Evolutionary conservation across 2,113 vertebrate genomes (phyloP), one percentile per base, ranked within the genome.

Genomic region (Montifringilla adamsi): DNA sequence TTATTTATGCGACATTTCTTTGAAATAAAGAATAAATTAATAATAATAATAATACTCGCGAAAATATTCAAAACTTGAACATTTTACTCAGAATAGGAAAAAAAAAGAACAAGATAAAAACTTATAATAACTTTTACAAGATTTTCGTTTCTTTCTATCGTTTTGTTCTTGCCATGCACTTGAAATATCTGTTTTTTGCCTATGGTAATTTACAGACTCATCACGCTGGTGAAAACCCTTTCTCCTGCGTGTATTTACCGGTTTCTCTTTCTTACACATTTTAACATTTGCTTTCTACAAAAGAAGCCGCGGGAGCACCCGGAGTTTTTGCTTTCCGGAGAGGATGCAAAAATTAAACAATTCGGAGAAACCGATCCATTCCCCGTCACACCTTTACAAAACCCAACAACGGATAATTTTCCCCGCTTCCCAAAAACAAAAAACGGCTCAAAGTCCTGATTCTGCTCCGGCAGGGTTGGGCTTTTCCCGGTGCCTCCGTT

Each of bases 171-270:
- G 55, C n/a, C 14, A 6, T 15, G 18, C 22, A 3, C 22, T 88
- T 52, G 23, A 64, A 59, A 87, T 44, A 22, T 1, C 15, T 9
- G 3, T 11, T 7, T 10, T 94, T 82, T 50, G 30, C 1, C 4
- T 28, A 50, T 11, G 0, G 26, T 69, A 20, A 68, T 20, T 15
- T 31, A 14, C 7, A 9, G 15, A 10, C 43, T 46, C 26, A 20
- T 27, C n/a, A 35, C 18, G 15, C 12, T 44, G 18, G 72, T 28
- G 10, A 43, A 76, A 85, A 55, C 14, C 0, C 11, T 37, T 75
- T 8, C 27, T 44, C 13, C 2, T 5, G 4, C 1, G 0, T 35
- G 7, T 19, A 12, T 82, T 78, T 31, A 10, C 15, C 26, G 0
- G 6, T 27, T 79, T 53, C 15, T 50, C 12, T 60, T n/a, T 43